Conservation (phyloP, 1,140 invertebrate genomes). For the Ditylenchus dipsaci region DNA sequence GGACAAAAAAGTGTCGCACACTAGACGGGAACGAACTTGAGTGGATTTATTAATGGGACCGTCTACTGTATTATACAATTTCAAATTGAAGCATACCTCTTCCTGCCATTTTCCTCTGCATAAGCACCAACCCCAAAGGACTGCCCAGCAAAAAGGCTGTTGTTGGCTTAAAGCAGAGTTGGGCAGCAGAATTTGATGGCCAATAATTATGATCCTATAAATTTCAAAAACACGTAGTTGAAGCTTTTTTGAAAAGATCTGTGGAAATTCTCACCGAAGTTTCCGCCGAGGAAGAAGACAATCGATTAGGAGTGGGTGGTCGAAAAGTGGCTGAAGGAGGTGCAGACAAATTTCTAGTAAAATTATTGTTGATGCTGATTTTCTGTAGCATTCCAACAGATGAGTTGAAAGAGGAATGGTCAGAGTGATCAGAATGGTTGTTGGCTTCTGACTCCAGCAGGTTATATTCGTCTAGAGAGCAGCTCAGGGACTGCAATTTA, state of each 20-base stretch:
- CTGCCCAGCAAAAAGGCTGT: constrained; percentile 85
- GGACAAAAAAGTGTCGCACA: too few species aligned
- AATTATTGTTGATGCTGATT: constrained; percentile 5
- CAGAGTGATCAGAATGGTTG: neutral
- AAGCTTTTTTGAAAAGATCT: neutral
- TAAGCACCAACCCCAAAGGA: constrained; percentile 83
- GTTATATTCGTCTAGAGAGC: too few species aligned
- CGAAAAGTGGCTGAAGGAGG: constrained; percentile 33
- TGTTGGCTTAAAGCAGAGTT: constrained; percentile 31
- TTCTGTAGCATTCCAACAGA: neutral
- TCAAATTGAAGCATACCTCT: neutral
- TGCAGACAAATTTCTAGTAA: constrained; percentile 38
- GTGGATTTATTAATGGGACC: constrained; percentile 1
- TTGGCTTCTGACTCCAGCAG: too few species aligned
- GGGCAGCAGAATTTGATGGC: neutral
- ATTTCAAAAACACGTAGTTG: neutral
- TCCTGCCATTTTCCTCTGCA: constrained; percentile 71
- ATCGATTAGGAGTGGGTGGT: neutral
- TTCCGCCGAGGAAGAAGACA: neutral
- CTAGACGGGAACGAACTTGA: too few species aligned
- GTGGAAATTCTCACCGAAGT: neutral
- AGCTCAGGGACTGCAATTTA: neutral
- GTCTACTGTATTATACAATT: neutral
- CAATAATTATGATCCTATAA: neutral
- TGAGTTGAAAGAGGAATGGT: constrained; percentile 1